A percentile compares a stretch with the other conserved stretches of the same genome.
Evolutionary conservation across 2,888 invertebrate species (phyloP).

Genomic region (Eurytoma adleriae): DNA sequence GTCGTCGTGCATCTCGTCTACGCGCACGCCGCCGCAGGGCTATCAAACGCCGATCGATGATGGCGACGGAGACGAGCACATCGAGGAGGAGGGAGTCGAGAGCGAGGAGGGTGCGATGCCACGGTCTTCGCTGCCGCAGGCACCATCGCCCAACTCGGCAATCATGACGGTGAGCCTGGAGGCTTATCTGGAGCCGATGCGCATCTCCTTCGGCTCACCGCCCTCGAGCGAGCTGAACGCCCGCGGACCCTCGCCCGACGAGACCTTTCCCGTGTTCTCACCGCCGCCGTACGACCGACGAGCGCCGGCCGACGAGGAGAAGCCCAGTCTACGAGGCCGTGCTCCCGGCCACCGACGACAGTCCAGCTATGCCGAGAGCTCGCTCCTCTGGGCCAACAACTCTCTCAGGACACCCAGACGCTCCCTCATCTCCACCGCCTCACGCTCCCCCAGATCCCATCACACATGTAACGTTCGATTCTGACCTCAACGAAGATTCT

Average conservation of each 20-base stretch:
- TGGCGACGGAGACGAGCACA: conserved; percentile 72
- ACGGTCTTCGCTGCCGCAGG: conserved; percentile 78
- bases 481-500: conserved; percentile 51
- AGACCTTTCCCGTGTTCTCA: conserved; percentile 90
- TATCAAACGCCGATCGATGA: conserved; percentile 88
- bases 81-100: conserved; percentile 78
- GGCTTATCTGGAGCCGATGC: conserved; percentile 89
- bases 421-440: conserved; percentile 87
- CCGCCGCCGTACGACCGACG: conserved; percentile 83
- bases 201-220: conserved; percentile 89
- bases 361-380: conserved; percentile 77
- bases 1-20: conserved; percentile 81
- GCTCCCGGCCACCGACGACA: conserved; percentile 66
- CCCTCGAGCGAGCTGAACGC: conserved; percentile 85
- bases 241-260: conserved; percentile 85
- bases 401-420: conserved; percentile 81
- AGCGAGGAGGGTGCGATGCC: conserved; percentile 70
- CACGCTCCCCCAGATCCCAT: conserved; percentile 87
- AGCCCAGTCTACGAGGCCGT: background rate
- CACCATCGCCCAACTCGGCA: conserved; percentile 90
- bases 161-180: conserved; percentile 90
- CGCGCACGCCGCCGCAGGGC: conserved; percentile 82
- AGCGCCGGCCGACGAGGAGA: conserved; percentile 61
- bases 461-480: conserved; percentile 87
- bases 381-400: conserved; percentile 75